Evolutionary conservation across 2,888 invertebrate species (phyloP).

Genomic region (Drosophila leonis): DNA sequence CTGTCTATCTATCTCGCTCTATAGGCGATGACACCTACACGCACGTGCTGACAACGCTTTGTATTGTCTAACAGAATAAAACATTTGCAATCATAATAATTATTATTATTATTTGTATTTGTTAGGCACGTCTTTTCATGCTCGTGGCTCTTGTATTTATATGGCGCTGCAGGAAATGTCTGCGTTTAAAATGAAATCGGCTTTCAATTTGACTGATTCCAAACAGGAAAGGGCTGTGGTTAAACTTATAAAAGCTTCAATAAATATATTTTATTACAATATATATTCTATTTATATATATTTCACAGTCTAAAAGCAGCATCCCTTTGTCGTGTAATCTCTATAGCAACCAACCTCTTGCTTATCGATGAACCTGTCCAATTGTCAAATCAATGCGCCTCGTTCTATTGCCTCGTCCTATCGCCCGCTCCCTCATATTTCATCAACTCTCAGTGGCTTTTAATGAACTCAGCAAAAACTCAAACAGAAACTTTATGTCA

Average conservation of each 20-base stretch:
- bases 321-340: not conserved
- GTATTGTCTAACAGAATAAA: conserved; percentile 22
- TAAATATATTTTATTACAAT: not conserved
- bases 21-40: conserved; percentile 38
- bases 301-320: not conserved
- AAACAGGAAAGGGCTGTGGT: not conserved
- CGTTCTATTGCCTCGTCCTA: not conserved
- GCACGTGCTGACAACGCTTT: conserved; percentile 49
- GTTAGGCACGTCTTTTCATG: conserved; percentile 39
- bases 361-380: conserved; percentile 28
- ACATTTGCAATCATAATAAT: conserved; percentile 19
- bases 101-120: conserved; percentile 8
- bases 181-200: conserved; percentile 52
- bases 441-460: conserved; percentile 47
- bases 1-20: not conserved
- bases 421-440: conserved; percentile 31
- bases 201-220: not conserved
- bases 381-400: conserved; percentile 33
- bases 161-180: conserved; percentile 66
- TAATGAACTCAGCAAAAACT: conserved; percentile 57
- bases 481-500: conserved; percentile 63
- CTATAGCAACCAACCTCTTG: not conserved
- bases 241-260: not conserved
- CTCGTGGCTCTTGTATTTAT: conserved; percentile 14
- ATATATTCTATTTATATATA: conserved; percentile 3